Base-by-base conservation (phyloP, 2,113 vertebrate species). In the Cyanoderma ruficeps region DNA sequence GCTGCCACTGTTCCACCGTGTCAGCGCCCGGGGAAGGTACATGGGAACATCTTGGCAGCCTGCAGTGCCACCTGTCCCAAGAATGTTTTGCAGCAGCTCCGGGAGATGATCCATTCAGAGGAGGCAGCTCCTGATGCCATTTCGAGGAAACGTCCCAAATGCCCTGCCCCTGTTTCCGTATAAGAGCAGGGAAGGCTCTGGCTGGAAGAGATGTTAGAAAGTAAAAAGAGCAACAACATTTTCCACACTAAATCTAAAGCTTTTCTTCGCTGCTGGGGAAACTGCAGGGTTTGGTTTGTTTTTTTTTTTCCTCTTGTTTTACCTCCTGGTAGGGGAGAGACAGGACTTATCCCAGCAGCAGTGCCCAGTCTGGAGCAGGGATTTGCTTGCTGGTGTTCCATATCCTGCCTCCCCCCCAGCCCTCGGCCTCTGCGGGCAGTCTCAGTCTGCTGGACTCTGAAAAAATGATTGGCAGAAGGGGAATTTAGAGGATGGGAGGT, bases 221-320 rank as follows among this genome's bases (percentile, higher is more conserved):
- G 94, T 94, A 47, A 91, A 82, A 94, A 56, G 87, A 71, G 41
- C 69, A 93, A 92, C 91, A 95, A 46, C n/a, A 65, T 72, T 96
- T 95, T 96, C 91, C 93, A 55, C 91, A 91, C 70, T 95, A 95
- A 82, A 95, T 82, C 89, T 93, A 91, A 91, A 95, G 67, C 85
- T 94, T 93, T 92, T 94, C 75, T 94, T 93, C 7, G 4, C 90
- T 90, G 67, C 90, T 95, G 82, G 67, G 79, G 79, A 95, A 97
- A 86, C 57, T 33, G 59, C 14, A 1, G 37, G 35, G 12, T 1
- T 37, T 37, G 37, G 37, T 37, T 37, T 25, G 60, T 65, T 17
- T 87, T n/a, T 75, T 25, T 65, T 65, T 17, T 87, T 75, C 22
- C 23, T 10, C 18, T 78, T 67, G 59, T 95, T 94, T 91, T 65